Base-by-base conservation (phyloP, 2,113 vertebrate species). In the Monopterus albus region DNA sequence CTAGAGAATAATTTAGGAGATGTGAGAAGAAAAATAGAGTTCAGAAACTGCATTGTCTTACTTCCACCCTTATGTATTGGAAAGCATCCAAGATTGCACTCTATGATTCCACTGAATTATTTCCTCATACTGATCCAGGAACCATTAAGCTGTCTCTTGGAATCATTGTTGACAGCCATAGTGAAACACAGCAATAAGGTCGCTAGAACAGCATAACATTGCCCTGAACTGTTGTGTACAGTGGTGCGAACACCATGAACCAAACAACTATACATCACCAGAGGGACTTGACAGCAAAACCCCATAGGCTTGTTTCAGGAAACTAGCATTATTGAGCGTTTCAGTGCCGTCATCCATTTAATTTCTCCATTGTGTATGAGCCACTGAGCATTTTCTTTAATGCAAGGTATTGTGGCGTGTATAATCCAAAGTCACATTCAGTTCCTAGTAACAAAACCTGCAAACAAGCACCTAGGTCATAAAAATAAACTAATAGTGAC, bases 81-180 rank as follows among this genome's bases (percentile, higher is more conserved):
- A 5, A 2, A 36, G 15, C 28, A 36, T 28, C 73, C 31, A 51
- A 57, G 31, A 23, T 60, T 67, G 28, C 43, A 17, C 28, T 55
- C 50, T 66, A 21, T 31, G 23, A 73, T 43, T 73, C 15, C 13
- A 38, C 3, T 62, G 33, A 47, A 63, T 72, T 52, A 52, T 25
- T 59, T 47, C 20, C 12, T 29, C 8, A 23, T 23, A 78, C 55
- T 67, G 36, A 63, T 58, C 14, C 17, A 39, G 58, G 36, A 39
- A 29, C 35, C 36, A 75, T 81, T 75, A 75, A 78, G 12, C 36
- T 63, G 64, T 67, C 78, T 70, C 46, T 43, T 71, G 28, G 75
- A 78, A 73, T 81, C 43, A 53, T 18, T 58, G 59, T 33, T n/a
- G 23, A 65, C 31, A 70, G 11, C 36, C 15, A 50, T 49, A 35